Base-by-base conservation (phyloP, 2,113 vertebrate species). In the Leptobrachium ailaonicum region DNA sequence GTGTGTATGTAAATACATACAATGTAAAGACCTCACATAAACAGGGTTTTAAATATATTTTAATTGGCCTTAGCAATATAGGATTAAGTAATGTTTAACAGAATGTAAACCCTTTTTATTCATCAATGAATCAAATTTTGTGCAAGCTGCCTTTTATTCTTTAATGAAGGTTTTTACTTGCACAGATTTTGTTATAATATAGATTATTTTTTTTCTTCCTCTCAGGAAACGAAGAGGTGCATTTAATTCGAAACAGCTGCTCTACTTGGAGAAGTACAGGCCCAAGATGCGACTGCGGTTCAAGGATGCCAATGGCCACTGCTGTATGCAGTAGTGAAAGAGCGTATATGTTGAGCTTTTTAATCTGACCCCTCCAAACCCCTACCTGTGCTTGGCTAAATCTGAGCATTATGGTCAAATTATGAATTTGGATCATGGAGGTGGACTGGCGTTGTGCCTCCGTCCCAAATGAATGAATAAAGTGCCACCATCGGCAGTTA, bases 241-340 rank as follows among this genome's bases (percentile, higher is more conserved):
- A 84, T 98, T 99, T 92, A 99, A 99, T 94, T 96, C 96, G 90
- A 99, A 99, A 93, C 98, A 99, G 94, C 95, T 99, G 92, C 95
- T 99, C 91, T 99, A 99, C 87, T 96, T 99, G 91, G 98, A 99
- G 92, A 99, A 99, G 92, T 99, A 99, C 92, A 93, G 96, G 86
- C 95, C 98, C 86, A 98, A 98, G 91, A 98, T 99, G 96, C 91
- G 97, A 85, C 92, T 99, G 89, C 94, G 96, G 88, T 96, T 96
- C 95, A 96, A 95, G 90, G 96, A 98, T 84, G 91, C 93, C 93
- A 98, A 98, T 80, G 94, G 93, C 86, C 95, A 93, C 92, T 98
- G 98, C 94, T 98, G 96, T 83, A 90, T 98, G 89, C 97, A 98
- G 88, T 98, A 97, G 91, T 85, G 78, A 8, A 76, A 47, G 56